These are phyloP conservation scores for Neocloeon triangulifer DNA, from an alignment of 1,140 invertebrate genomes.

Conservation along the genomic window DNA sequence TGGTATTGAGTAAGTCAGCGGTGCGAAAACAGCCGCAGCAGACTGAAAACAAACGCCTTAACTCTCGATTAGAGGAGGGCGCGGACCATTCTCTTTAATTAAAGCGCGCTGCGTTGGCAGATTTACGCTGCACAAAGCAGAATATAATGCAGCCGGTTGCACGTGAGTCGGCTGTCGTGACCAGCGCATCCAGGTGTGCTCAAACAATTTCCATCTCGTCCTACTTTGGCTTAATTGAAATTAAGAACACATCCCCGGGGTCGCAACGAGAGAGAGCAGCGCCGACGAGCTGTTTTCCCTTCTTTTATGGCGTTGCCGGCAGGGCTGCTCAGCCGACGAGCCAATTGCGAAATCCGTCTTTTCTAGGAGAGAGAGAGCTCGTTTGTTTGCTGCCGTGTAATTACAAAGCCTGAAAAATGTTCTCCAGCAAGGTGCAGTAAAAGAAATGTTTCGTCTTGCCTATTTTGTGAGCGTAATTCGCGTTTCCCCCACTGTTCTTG, in stretches of 20 bases:
- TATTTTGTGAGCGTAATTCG: too few species aligned
- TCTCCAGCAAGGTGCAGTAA: too few species aligned
- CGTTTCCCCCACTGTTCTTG: too few species aligned
- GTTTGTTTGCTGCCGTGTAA: too few species aligned
- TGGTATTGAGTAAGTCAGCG: conserved; percentile 12
- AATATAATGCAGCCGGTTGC: conserved; percentile 12
- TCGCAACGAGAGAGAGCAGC: conserved; percentile 8
- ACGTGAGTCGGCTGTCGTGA: conserved; percentile 8
- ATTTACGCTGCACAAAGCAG: too few species aligned
- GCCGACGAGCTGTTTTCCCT: not conserved
- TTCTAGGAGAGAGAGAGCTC: too few species aligned
- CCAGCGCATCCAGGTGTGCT: conserved; percentile 10
- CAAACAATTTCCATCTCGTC: too few species aligned
- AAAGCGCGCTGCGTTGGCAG: conserved; percentile 14
- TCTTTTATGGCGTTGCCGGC: not conserved
- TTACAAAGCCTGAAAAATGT: too few species aligned
- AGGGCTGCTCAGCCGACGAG: too few species aligned
- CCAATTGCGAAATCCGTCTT: too few species aligned
- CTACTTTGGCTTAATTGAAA: too few species aligned
- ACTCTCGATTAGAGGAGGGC: not conserved
- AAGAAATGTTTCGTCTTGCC: too few species aligned
- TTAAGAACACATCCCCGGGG: conserved; percentile 13
- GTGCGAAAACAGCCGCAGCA: conserved; percentile 12
- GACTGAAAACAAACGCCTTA: not conserved
- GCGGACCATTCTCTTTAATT: conserved; percentile 7